phyloP scores from a whole-genome alignment of 2,888 invertebrate genomes.

The Yponomeuta plumbellus region DNA sequence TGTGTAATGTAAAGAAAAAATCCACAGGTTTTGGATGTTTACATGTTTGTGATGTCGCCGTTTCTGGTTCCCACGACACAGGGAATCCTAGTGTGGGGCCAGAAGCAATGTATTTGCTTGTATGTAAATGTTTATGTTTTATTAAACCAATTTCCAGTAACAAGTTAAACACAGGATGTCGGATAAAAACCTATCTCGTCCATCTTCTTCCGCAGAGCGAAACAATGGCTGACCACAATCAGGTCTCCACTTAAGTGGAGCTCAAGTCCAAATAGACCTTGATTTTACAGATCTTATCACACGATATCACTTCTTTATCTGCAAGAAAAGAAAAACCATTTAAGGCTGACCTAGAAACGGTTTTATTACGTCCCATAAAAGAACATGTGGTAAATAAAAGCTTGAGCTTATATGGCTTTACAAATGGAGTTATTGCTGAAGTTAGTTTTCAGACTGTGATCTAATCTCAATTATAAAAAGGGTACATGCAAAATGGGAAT shows the following conservation, averaged over 20 bases:
- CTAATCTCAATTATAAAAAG: too few species aligned
- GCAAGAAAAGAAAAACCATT: neutral
- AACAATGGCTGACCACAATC: neutral
- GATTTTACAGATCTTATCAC: neutral
- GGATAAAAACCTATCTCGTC: neutral
- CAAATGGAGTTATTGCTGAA: neutral
- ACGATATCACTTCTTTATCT: neutral
- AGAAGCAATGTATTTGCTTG: too few species aligned
- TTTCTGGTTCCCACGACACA: too few species aligned
- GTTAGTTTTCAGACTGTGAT: neutral
- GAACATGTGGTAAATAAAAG: neutral
- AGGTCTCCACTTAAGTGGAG: neutral
- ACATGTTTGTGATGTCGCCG: too few species aligned
- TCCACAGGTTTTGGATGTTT: too few species aligned
- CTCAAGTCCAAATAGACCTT: neutral
- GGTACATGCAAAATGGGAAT: too few species aligned
- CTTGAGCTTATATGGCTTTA: neutral
- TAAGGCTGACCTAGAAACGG: neutral
- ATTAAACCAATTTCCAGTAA: neutral
- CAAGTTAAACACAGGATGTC: neutral
- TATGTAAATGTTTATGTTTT: too few species aligned
- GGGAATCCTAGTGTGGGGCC: too few species aligned
- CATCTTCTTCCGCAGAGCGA: neutral
- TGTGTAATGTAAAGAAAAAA: too few species aligned
- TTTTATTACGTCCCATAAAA: conserved; percentile 1